These are phyloP conservation scores for Psittacula cyanocephala DNA, from an alignment of 2,113 vertebrate genomes.

Conservation along the genomic window DNA sequence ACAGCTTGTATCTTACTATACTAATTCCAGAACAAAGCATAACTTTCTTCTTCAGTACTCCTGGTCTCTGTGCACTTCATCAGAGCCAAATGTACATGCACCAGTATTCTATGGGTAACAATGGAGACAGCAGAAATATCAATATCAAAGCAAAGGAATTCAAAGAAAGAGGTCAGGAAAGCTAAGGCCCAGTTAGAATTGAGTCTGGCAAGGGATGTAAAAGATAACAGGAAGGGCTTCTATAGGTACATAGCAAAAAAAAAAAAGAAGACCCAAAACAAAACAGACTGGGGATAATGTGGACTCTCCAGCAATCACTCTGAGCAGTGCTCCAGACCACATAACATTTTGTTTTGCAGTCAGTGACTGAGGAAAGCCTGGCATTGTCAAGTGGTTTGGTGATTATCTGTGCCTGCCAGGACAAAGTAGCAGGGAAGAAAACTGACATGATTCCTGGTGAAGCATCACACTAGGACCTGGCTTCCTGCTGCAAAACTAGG, in stretches of 20 bases:
- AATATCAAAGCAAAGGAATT: background rate
- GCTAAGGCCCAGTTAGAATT: background rate
- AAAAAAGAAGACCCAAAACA: background rate
- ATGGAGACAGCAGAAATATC: background rate
- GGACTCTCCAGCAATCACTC: background rate
- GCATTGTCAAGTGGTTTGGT: rapidly evolving
- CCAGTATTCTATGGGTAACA: background rate
- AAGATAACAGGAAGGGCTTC: background rate
- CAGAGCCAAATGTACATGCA: background rate
- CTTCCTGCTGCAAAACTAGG: background rate
- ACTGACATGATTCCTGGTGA: background rate
- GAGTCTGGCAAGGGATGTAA: background rate
- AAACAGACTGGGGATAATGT: background rate
- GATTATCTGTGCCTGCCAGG: background rate
- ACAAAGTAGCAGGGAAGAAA: background rate
- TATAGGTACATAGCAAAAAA: background rate
- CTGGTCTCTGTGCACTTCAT: background rate
- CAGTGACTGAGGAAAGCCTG: background rate
- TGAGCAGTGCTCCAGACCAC: background rate
- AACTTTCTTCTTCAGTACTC: background rate
- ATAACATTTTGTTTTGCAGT: background rate
- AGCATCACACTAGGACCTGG: background rate
- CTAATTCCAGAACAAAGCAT: background rate
- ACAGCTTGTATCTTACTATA: background rate
- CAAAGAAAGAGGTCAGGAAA: background rate